These are phyloP conservation scores for Dermochelys coriacea DNA, from an alignment of 2,797 vertebrate genomes.

Conservation along the genomic window DNA sequence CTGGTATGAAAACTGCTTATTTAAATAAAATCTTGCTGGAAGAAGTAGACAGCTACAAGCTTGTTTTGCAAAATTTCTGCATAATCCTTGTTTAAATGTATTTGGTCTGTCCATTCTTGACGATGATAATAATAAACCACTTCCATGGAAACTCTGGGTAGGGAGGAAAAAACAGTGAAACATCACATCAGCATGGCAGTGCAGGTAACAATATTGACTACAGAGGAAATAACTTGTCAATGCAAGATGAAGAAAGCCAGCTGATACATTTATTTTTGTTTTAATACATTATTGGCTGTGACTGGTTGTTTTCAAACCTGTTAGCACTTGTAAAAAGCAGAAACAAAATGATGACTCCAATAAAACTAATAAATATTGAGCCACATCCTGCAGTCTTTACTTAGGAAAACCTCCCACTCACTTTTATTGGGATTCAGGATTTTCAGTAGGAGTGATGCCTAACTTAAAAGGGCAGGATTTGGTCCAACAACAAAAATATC, in stretches of 20 bases:
- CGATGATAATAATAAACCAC: constrained; percentile 71
- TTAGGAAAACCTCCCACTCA: background rate
- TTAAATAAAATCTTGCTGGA: background rate
- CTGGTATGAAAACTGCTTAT: background rate
- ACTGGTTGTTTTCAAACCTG: background rate
- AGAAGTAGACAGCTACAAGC: constrained; percentile 31
- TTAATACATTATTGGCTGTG: background rate
- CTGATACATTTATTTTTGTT: background rate
- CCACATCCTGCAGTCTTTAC: background rate
- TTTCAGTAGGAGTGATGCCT: background rate
- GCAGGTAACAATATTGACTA: background rate
- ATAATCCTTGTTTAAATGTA: constrained; percentile 47
- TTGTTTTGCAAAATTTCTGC: constrained; percentile 62
- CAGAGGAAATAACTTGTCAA: constrained; percentile 46
- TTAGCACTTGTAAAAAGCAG: background rate
- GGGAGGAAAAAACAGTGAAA: background rate
- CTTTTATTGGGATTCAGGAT: background rate
- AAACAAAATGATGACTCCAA: background rate
- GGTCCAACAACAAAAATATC: background rate
- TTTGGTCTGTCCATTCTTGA: constrained; percentile 48
- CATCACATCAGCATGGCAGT: constrained; percentile 34
- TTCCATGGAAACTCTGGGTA: constrained; percentile 72
- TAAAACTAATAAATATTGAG: background rate
- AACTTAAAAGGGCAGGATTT: background rate
- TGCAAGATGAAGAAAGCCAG: background rate